A percentile compares a stretch with the other conserved stretches of the same genome.
Conservation (phyloP, 2,888 invertebrate species). For the Ophioninae sp. region DNA sequence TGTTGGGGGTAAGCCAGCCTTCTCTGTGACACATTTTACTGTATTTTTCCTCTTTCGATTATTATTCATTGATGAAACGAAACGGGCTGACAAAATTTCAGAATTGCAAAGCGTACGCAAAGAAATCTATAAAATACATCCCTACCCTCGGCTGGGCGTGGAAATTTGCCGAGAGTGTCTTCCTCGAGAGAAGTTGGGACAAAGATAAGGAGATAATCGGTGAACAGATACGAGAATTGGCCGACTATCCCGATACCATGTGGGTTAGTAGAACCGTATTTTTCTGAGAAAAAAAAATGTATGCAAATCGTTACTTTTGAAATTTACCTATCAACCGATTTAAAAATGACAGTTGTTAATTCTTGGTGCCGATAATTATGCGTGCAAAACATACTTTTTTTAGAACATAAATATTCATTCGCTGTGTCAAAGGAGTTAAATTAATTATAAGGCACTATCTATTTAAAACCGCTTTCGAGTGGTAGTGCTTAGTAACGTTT, state of each 20-base stretch:
- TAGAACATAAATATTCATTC: no score
- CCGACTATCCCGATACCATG: slow-evolving; percentile 94
- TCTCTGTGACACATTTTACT: slow-evolving; percentile 62
- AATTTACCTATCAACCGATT: no score
- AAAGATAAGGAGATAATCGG: slow-evolving; percentile 93
- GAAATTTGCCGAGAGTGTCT: slow-evolving; percentile 97
- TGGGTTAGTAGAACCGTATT: slow-evolving; percentile 85
- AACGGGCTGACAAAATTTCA: slow-evolving; percentile 73
- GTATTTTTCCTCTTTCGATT: not conserved
- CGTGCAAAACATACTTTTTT: no score
- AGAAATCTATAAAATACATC: slow-evolving; percentile 94
- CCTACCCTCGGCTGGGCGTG: slow-evolving; percentile 98
- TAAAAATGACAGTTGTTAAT: no score
- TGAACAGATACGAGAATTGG: slow-evolving; percentile 89
- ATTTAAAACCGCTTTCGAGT: no score
- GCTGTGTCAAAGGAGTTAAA: no score
- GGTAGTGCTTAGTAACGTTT: no score
- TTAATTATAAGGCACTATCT: no score
- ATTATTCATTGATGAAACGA: not conserved
- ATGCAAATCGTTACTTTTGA: not conserved
- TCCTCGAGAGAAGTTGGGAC: slow-evolving; percentile 94
- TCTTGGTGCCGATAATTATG: no score
- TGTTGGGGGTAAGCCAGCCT: slow-evolving; percentile 88
- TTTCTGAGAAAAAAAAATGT: not conserved
- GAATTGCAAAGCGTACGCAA: slow-evolving; percentile 97